Evolutionary conservation across 53 echinoderm and acorn worm species (phyloP).

Genomic region (Echinarachnius parma): DNA sequence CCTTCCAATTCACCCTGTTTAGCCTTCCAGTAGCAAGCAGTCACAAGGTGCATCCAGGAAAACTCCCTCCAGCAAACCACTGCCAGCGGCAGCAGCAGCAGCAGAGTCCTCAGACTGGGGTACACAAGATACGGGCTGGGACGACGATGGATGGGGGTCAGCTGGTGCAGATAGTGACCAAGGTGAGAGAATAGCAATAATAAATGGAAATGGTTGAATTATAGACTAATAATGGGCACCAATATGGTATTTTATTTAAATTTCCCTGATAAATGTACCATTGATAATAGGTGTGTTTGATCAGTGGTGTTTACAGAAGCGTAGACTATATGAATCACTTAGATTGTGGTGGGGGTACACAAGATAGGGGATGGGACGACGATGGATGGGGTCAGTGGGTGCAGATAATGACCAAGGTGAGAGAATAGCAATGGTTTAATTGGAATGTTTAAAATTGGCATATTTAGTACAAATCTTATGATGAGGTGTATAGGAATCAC

Average conservation of each 20-base stretch:
- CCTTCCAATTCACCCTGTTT: not conserved
- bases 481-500: too few species aligned
- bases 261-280: too few species aligned
- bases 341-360: too few species aligned
- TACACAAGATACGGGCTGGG: constrained; percentile 34
- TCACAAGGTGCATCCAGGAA: constrained; percentile 22
- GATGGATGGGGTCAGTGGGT: constrained; percentile 63
- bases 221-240: too few species aligned
- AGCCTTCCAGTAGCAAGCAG: constrained; percentile 6
- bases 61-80: constrained; percentile 38
- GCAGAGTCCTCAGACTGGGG: constrained; percentile 58
- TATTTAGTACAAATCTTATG: too few species aligned
- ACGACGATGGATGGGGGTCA: constrained; percentile 63
- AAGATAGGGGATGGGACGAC: constrained; percentile 41
- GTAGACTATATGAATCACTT: too few species aligned
- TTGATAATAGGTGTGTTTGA: too few species aligned
- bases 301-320: too few species aligned
- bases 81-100: constrained; percentile 18
- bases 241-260: too few species aligned
- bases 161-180: constrained; percentile 35
- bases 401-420: constrained; percentile 26
- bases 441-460: too few species aligned
- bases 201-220: too few species aligned
- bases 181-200: constrained; percentile 20
- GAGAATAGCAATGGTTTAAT: too few species aligned